Conservation (phyloP, 2,888 invertebrate genomes). For the Nebria brevicollis region DNA sequence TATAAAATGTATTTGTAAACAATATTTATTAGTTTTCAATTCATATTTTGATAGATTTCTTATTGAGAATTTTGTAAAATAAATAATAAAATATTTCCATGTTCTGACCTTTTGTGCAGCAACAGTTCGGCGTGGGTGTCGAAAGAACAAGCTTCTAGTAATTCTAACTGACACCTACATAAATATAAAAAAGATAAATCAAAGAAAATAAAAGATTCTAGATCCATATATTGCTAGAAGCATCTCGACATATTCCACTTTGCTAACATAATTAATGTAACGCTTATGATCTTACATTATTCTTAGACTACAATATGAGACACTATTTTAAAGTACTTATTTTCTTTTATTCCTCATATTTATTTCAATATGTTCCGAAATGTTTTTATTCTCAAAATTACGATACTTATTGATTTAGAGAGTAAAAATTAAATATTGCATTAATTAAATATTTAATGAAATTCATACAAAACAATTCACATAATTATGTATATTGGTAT, state of each 20-base stretch:
- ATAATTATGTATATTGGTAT: not conserved
- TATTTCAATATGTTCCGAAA: too few species aligned
- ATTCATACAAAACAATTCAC: not conserved
- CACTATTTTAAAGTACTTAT: too few species aligned
- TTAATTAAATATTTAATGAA: not conserved
- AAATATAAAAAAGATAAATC: too few species aligned
- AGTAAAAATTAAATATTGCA: not conserved
- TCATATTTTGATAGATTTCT: not conserved
- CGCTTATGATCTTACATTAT: too few species aligned
- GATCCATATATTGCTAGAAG: not conserved
- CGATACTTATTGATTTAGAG: not conserved
- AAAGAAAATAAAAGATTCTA: not conserved
- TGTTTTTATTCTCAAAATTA: too few species aligned
- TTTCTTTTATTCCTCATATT: too few species aligned
- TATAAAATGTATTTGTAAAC: too few species aligned
- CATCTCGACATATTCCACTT: not conserved
- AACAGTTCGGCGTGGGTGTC: not conserved
- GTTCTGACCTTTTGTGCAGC: not conserved
- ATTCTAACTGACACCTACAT: not conserved
- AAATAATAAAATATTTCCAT: not conserved
- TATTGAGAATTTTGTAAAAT: too few species aligned
- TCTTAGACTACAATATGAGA: too few species aligned
- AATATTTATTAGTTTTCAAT: too few species aligned
- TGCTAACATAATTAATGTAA: too few species aligned
- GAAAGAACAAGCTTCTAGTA: not conserved